Conservation (phyloP, 30 jellyfish, hydroid and myxozoan genomes). For the Turritopsis dohrnii region DNA sequence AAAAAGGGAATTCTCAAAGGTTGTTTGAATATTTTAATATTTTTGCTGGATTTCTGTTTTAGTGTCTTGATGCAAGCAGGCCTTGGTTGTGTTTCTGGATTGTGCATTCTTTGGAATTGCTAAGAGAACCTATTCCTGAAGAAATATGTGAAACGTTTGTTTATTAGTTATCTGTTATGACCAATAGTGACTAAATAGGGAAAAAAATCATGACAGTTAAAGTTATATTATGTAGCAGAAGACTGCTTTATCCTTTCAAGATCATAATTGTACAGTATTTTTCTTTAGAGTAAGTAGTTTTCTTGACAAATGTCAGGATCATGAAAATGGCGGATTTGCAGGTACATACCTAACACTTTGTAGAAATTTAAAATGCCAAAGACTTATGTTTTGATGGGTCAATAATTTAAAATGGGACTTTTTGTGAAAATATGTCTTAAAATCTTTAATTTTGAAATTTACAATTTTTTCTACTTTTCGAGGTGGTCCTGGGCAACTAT, state of each 20-base stretch:
- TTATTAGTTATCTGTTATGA: too few relatives aligned
- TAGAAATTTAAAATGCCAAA: too few relatives aligned
- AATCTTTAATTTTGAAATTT: not conserved
- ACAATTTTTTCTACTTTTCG: not conserved
- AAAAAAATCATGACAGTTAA: too few relatives aligned
- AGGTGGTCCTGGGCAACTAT: conserved; percentile 98
- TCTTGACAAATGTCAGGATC: conserved; percentile 85
- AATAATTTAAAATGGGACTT: too few relatives aligned
- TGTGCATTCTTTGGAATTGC: conserved; percentile 66
- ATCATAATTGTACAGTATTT: not conserved
- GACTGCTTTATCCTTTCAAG: not conserved
- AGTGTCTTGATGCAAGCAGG: conserved; percentile 96
- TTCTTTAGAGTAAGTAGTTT: conserved; percentile 60
- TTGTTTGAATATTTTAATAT: not conserved
- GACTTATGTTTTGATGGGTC: too few relatives aligned
- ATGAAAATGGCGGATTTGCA: conserved; percentile 85
- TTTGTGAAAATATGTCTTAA: too few relatives aligned
- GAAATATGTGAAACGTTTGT: conserved; percentile 66
- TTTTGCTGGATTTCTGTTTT: not conserved
- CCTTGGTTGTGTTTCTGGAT: conserved; percentile 97
- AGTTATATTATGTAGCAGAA: not conserved
- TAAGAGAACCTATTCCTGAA: conserved; percentile 78
- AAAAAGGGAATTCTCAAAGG: not conserved
- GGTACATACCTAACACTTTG: too few relatives aligned
- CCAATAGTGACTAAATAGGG: too few relatives aligned